Evolutionary conservation across 2,113 vertebrate genomes (phyloP), one percentile per base, ranked within the genome.

Genomic region (Dipodomys stephensi): DNA sequence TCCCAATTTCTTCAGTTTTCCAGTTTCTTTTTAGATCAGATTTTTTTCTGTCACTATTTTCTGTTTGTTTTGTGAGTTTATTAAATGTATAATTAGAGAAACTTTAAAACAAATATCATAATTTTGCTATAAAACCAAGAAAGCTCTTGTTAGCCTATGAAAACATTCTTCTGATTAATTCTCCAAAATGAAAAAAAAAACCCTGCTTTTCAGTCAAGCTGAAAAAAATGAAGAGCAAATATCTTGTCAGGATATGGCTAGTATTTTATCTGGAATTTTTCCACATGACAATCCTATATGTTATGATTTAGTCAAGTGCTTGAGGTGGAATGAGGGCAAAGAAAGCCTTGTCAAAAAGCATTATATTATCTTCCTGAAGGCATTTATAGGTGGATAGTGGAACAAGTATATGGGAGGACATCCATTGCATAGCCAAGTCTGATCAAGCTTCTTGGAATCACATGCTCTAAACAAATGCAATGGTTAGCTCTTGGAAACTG

Each of bases 81-180:
- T 78, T 65, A n/a, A 85, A 39, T 28, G 32, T 73, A 28, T 78
- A 30, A 78, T 67, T 39, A 39, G 83, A 69, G 30, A 89, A 90
- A 84, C 8, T 28, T 72, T 27, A 64, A 83, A 86, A 86, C 16
- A 71, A 78, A 72, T 62, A 23, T 83, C 39, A 82, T 83, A 64
- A 46, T 69, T 94, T 88, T 92, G 57, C 62, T 73, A 81, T 1
- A 35, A 57, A 90, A 7, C 72, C 32, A 91, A 86, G 22, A 90
- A 80, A 27, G 62, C 93, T 53, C 13, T 88, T 89, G 12, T 49
- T 80, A 96, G 80, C 16, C 87, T 83, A 81, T 35, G 73, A 89
- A 86, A 90, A 4, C 13, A 12, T 16, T 6, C 32, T 35, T 84
- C 64, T 46, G 68, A 87, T 32, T 80, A 1, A 74, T 95, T 91